A percentile compares a stretch with the other conserved stretches of the same genome.
phyloP scores from a whole-genome alignment of 2,113 vertebrate genomes.

The Thalassoma bifasciatum region DNA sequence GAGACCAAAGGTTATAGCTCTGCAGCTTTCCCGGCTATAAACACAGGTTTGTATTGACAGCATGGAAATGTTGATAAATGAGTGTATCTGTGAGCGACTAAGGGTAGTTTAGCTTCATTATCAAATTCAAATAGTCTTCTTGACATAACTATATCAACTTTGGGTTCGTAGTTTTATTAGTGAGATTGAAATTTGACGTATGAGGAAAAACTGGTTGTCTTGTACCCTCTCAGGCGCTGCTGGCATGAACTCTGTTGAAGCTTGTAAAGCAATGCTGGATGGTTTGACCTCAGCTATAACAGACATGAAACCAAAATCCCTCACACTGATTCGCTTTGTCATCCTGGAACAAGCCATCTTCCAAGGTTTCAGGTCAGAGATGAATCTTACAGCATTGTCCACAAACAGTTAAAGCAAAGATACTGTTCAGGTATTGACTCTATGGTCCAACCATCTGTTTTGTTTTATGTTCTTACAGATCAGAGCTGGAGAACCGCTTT shows the following conservation, averaged over 20 bases:
- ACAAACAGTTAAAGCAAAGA: background rate
- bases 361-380: constrained; percentile 66
- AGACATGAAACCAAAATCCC: constrained; percentile 27
- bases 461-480: constrained; percentile 35
- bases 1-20: constrained; percentile 62
- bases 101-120: background rate
- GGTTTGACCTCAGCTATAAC: constrained; percentile 58
- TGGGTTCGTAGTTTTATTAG: no score
- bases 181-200: no score
- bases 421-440: background rate
- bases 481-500: constrained; percentile 63
- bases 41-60: constrained; percentile 64
- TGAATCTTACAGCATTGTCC: background rate
- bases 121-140: background rate
- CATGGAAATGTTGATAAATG: background rate
- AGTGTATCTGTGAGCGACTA: background rate
- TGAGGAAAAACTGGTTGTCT: background rate
- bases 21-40: constrained; percentile 71
- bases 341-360: constrained; percentile 58
- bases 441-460: accelerated
- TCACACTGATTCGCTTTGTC: constrained; percentile 67
- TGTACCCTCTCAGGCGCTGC: constrained; percentile 44
- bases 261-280: constrained; percentile 71
- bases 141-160: no score
- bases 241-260: constrained; percentile 23